Conservation (phyloP, 2,888 invertebrate genomes). For the Meganola albula region DNA sequence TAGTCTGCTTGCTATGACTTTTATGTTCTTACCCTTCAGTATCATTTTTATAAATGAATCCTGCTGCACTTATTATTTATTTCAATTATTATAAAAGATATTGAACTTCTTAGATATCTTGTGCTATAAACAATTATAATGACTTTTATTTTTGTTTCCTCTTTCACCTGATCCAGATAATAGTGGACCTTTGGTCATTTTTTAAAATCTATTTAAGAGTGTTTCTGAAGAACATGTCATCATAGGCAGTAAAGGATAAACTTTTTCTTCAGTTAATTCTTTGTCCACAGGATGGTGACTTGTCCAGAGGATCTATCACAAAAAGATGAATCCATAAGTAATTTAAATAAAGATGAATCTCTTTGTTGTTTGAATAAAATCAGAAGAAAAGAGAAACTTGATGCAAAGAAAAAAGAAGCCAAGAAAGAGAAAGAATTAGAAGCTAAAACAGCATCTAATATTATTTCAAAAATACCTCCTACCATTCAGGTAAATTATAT, state of each 20-base stretch:
- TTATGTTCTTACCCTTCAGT: too few species aligned
- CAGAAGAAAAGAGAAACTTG: slow-evolving; percentile 31
- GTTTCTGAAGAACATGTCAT: too few species aligned
- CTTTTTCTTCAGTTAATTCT: background rate
- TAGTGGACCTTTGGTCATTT: too few species aligned
- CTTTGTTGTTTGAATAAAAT: slow-evolving; percentile 54
- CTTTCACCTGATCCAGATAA: too few species aligned
- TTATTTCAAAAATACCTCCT: slow-evolving; percentile 54
- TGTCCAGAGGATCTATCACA: slow-evolving; percentile 57
- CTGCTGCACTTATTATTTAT: too few species aligned
- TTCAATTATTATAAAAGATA: too few species aligned
- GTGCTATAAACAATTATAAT: too few species aligned
- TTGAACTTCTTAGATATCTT: too few species aligned
- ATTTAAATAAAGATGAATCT: slow-evolving; percentile 50
- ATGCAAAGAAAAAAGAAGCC: slow-evolving; percentile 7
- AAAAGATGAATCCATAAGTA: slow-evolving; percentile 52
- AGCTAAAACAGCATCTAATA: slow-evolving; percentile 28
- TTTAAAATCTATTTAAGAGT: background rate
- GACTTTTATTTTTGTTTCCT: too few species aligned
- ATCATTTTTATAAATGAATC: too few species aligned
- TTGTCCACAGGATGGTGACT: slow-evolving; percentile 54
- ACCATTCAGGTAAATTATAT: slow-evolving; percentile 66
- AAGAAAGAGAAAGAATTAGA: slow-evolving; percentile 30
- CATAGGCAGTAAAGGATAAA: too few species aligned
- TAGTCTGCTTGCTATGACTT: too few species aligned